These are phyloP conservation scores for Enteromius fasciolatus DNA, from an alignment of 2,797 vertebrate genomes.

Conservation along the genomic window DNA sequence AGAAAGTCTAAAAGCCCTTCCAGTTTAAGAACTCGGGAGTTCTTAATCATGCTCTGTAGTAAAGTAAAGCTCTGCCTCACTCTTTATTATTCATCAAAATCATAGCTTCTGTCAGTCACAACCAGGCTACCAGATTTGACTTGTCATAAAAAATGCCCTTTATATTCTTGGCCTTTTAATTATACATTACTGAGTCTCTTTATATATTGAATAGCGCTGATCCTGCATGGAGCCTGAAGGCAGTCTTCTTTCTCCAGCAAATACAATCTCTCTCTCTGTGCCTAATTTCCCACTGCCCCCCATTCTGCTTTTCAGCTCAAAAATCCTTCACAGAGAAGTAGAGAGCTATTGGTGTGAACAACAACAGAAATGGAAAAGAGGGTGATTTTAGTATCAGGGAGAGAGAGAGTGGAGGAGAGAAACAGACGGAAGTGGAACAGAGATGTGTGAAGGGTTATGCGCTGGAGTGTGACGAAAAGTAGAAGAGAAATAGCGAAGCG, in stretches of 20 bases:
- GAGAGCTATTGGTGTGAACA: slow-evolving; percentile 43
- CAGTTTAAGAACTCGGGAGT: slow-evolving; percentile 41
- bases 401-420: slow-evolving; percentile 26
- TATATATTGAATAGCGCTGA: slow-evolving; percentile 64
- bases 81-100: slow-evolving; percentile 68
- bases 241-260: slow-evolving; percentile 34
- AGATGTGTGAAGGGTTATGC: slow-evolving; percentile 41
- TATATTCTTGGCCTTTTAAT: slow-evolving; percentile 65
- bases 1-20: slow-evolving; percentile 16
- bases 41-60: slow-evolving; percentile 60
- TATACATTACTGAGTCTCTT: slow-evolving; percentile 57
- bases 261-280: background rate
- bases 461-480: slow-evolving; percentile 20
- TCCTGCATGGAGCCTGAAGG: slow-evolving; percentile 57
- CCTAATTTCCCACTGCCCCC: slow-evolving; percentile 52
- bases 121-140: slow-evolving; percentile 41
- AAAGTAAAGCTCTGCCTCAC: slow-evolving; percentile 53
- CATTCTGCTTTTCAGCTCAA: slow-evolving; percentile 27
- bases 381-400: slow-evolving; percentile 45
- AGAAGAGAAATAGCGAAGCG: background rate
- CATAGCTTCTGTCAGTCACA: slow-evolving; percentile 55
- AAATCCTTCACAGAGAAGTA: slow-evolving; percentile 45
- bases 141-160: slow-evolving; percentile 59
- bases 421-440: slow-evolving; percentile 36
- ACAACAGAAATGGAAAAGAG: slow-evolving; percentile 28